Percentiles rank a stretch among this genome's conserved stretches.
phyloP scores from a whole-genome alignment of 2,888 invertebrate genomes.

The Caenorhabditis sp. region DNA sequence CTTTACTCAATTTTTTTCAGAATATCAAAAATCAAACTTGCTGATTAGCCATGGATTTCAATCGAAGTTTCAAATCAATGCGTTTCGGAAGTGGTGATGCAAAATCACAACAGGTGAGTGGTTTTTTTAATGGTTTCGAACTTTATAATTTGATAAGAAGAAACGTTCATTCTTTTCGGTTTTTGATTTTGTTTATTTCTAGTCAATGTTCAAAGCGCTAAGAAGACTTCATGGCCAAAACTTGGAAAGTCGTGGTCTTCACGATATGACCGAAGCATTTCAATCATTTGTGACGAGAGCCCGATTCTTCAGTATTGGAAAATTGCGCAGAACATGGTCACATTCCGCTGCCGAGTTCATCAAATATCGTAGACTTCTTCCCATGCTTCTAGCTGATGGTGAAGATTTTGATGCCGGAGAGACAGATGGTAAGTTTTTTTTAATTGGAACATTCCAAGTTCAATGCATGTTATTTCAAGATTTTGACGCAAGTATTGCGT shows the following conservation, averaged over 20 bases:
- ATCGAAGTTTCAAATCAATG: conserved; percentile 34
- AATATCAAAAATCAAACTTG: neutral
- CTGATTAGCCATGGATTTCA: conserved; percentile 30
- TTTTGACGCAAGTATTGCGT: conserved; percentile 57
- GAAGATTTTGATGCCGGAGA: conserved; percentile 49
- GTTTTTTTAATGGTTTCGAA: neutral
- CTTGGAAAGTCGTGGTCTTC: conserved; percentile 69
- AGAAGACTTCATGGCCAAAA: conserved; percentile 70
- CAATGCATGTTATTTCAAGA: neutral
- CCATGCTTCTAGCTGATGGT: conserved; percentile 69
- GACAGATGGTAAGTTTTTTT: conserved; percentile 47
- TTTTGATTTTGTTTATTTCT: conserved; percentile 5
- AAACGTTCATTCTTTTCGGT: no score
- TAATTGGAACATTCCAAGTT: no score
- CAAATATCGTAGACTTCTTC: conserved; percentile 70
- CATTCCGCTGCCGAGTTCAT: conserved; percentile 71
- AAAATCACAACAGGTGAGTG: conserved; percentile 35
- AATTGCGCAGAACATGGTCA: conserved; percentile 70
- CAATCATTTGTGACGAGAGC: conserved; percentile 70
- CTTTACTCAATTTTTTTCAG: neutral
- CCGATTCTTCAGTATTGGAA: conserved; percentile 69
- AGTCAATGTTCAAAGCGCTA: conserved; percentile 67
- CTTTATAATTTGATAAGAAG: conserved; percentile 33
- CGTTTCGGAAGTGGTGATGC: conserved; percentile 25
- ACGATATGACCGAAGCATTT: conserved; percentile 71